phyloP scores from a whole-genome alignment of 2,113 vertebrate species.

The rabbit (Oryctolagus cuniculus) region mOryCun1.1 NC_091435.1:40398001-40398500 shows the following conservation, averaged over 20 bases:
- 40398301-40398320: neutral
- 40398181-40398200: neutral
- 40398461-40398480: neutral
- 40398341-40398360: neutral
- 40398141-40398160: neutral
- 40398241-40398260: neutral
- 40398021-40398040: neutral
- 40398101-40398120: neutral
- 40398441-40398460: neutral
- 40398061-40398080: neutral
- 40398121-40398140: neutral
- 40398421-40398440: neutral
- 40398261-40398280: neutral
- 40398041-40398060: neutral
- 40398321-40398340: neutral
- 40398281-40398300: neutral
- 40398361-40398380: constrained; percentile 3
- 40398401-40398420: neutral
- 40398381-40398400: neutral
- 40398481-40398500: neutral
- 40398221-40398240: neutral
- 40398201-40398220: neutral
- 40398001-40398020: constrained; percentile 23
- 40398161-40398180: neutral
- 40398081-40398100: neutral